Evolutionary conservation across 2,888 invertebrate species (phyloP).

Genomic region (Lasioglossum villosulum): DNA sequence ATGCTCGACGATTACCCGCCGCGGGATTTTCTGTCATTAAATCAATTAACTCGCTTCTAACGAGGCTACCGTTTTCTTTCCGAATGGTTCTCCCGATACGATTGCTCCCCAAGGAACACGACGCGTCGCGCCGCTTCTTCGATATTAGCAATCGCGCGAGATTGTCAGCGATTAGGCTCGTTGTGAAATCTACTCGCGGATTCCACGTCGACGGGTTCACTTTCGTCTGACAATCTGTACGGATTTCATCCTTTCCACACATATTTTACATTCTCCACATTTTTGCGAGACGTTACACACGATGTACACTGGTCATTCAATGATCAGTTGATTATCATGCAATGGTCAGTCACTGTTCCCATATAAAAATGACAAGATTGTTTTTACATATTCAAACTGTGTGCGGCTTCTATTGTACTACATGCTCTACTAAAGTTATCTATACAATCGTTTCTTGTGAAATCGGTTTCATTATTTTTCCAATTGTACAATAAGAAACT

Average conservation of each 20-base stretch:
- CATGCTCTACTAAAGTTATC: too few relatives aligned
- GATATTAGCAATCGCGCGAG: constrained; percentile 17
- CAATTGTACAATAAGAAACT: too few relatives aligned
- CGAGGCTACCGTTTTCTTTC: constrained; percentile 46
- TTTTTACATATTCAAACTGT: too few relatives aligned
- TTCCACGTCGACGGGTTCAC: not conserved
- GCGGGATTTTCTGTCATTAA: constrained; percentile 56
- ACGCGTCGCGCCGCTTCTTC: not conserved
- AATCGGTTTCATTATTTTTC: too few relatives aligned
- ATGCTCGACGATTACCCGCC: constrained; percentile 49
- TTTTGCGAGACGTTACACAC: too few relatives aligned
- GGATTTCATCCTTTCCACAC: not conserved
- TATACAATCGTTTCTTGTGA: too few relatives aligned
- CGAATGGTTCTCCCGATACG: not conserved
- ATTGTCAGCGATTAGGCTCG: constrained; percentile 18
- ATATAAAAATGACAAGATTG: too few relatives aligned
- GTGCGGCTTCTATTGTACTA: too few relatives aligned
- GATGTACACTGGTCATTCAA: too few relatives aligned
- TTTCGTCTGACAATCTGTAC: not conserved
- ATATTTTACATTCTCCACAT: too few relatives aligned
- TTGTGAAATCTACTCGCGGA: constrained; percentile 5
- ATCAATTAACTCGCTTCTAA: constrained; percentile 54
- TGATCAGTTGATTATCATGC: too few relatives aligned
- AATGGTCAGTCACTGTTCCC: too few relatives aligned
- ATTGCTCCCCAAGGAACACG: not conserved